Percentiles rank a stretch among this genome's conserved stretches.
Conservation (phyloP, 2,888 invertebrate species). For the Uloborus plumipes region DNA sequence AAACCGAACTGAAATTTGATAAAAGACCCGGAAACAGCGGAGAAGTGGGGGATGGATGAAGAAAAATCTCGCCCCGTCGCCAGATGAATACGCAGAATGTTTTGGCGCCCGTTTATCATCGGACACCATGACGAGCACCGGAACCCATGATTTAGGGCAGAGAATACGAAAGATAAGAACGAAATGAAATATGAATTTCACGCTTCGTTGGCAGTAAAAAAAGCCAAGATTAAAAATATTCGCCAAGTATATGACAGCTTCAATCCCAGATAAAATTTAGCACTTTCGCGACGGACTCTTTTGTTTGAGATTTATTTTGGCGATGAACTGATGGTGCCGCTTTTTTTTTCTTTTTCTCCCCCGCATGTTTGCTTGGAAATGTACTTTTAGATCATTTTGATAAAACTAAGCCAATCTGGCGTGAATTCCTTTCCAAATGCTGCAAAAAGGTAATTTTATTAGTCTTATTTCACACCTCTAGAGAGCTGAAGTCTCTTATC, state of each 20-base stretch:
- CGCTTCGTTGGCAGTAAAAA: constrained; percentile 19
- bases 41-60: constrained; percentile 3
- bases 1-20: constrained; percentile 31
- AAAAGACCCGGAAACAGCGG: constrained; percentile 40
- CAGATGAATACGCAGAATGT: constrained; percentile 46
- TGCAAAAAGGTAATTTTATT: too few species aligned
- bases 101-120: constrained; percentile 47
- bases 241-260: constrained; percentile 37
- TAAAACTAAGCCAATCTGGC: too few species aligned
- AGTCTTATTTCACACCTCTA: too few species aligned
- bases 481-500: too few species aligned
- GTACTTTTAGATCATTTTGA: too few species aligned
- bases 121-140: constrained; percentile 49
- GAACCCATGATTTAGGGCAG: constrained; percentile 52
- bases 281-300: constrained; percentile 10
- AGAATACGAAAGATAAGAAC: constrained; percentile 58
- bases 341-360: too few species aligned
- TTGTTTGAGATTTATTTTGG: constrained; percentile 39
- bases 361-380: too few species aligned
- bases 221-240: constrained; percentile 51
- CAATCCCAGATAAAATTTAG: constrained; percentile 54
- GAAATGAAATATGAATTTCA: constrained; percentile 57
- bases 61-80: constrained; percentile 40
- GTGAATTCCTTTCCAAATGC: too few species aligned
- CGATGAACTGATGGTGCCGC: not conserved